Percentiles rank a stretch among this genome's conserved stretches.
Conservation (phyloP, 2,113 vertebrate species). For the Fregetta grallaria region DNA sequence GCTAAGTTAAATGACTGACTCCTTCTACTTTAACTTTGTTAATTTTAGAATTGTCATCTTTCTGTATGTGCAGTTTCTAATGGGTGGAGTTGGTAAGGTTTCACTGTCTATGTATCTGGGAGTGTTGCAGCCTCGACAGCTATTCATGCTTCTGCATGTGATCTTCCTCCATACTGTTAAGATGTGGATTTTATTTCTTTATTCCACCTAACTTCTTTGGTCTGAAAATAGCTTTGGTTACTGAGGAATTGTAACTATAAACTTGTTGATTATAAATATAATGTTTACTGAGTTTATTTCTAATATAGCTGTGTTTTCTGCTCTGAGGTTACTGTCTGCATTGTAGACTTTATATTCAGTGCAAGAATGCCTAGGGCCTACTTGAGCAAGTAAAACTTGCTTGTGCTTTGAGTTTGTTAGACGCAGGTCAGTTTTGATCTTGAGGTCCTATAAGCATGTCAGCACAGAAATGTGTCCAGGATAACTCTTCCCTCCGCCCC, state of each 20-base stretch:
- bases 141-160: neutral
- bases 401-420: neutral
- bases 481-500: neutral
- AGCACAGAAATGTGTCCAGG: neutral
- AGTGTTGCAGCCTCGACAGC: neutral
- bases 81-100: neutral
- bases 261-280: neutral
- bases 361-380: neutral
- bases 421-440: neutral
- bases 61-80: fast-evolving
- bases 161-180: neutral
- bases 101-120: neutral
- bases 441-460: neutral
- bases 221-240: neutral
- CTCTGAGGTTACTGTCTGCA: neutral
- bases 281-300: neutral
- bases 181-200: neutral
- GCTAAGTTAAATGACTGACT: neutral
- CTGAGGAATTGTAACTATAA: neutral
- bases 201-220: neutral
- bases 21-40: neutral
- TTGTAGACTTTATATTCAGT: neutral
- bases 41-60: neutral
- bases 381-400: neutral
- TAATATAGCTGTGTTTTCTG: neutral